Evolutionary conservation across 2,888 invertebrate genomes (phyloP).

Genomic region (Leptinotarsa tumamoca): DNA sequence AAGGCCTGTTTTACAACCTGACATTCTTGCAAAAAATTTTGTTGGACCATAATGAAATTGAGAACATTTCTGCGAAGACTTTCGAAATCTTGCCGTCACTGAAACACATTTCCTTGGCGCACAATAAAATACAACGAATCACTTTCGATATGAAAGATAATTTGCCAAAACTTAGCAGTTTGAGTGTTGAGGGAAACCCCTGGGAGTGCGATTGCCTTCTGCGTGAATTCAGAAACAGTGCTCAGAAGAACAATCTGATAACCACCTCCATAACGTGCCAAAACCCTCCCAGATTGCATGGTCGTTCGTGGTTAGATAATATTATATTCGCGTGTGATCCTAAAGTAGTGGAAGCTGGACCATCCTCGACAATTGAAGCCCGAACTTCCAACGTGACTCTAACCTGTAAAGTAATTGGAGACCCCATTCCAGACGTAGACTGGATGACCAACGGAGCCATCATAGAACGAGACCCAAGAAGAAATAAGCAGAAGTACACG

Average conservation of each 20-base stretch:
- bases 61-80: constrained; percentile 76
- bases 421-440: constrained; percentile 80
- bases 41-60: constrained; percentile 80
- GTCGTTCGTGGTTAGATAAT: constrained; percentile 81
- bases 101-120: constrained; percentile 76
- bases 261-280: constrained; percentile 80
- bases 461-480: constrained; percentile 69
- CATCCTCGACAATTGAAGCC: constrained; percentile 67
- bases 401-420: constrained; percentile 78
- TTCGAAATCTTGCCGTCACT: constrained; percentile 69
- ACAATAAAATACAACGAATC: constrained; percentile 79
- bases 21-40: constrained; percentile 81
- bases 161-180: constrained; percentile 76
- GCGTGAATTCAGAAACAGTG: constrained; percentile 82
- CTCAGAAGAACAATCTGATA: constrained; percentile 78
- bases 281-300: constrained; percentile 77
- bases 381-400: constrained; percentile 77
- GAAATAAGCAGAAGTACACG: constrained; percentile 66
- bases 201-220: constrained; percentile 92
- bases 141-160: constrained; percentile 74
- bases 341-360: constrained; percentile 72
- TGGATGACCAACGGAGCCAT: constrained; percentile 79
- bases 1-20: constrained; percentile 81
- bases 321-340: constrained; percentile 88
- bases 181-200: constrained; percentile 84